Percentiles rank a stretch among this genome's conserved stretches.
These are phyloP conservation scores for Epinotia nisella DNA, from an alignment of 2,888 invertebrate genomes.

Conservation along the genomic window DNA sequence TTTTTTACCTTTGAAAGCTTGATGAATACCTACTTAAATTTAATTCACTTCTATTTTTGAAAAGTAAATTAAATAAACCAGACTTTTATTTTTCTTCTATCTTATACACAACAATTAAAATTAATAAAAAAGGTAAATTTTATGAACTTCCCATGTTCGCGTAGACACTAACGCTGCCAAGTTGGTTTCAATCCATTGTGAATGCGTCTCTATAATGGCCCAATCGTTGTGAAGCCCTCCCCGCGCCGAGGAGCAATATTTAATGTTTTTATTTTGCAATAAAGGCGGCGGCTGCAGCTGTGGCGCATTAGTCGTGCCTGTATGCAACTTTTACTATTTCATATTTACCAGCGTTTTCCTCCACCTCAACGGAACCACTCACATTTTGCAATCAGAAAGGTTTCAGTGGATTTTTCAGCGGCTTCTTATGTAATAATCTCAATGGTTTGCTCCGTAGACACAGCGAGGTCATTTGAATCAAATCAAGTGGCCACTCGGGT, in stretches of 20 bases:
- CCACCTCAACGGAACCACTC: neutral
- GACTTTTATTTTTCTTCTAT: too few relatives aligned
- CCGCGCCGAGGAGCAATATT: slow-evolving; percentile 57
- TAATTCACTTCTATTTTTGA: too few relatives aligned
- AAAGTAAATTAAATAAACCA: too few relatives aligned
- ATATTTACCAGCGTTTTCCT: slow-evolving; percentile 31
- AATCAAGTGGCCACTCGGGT: too few relatives aligned
- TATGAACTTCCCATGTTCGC: too few relatives aligned
- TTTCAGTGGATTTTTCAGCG: neutral
- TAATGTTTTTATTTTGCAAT: slow-evolving; percentile 77
- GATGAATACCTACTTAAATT: too few relatives aligned
- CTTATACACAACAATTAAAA: too few relatives aligned
- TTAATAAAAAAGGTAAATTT: too few relatives aligned
- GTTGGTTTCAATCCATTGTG: slow-evolving; percentile 15
- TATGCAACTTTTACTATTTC: slow-evolving; percentile 48
- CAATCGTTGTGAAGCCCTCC: slow-evolving; percentile 64
- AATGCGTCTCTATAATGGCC: slow-evolving; percentile 48
- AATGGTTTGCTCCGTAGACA: neutral
- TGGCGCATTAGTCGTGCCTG: slow-evolving; percentile 65
- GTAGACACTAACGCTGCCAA: neutral
- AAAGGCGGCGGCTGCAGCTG: slow-evolving; percentile 74
- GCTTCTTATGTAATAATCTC: too few relatives aligned
- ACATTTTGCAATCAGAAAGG: neutral
- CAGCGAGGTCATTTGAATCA: too few relatives aligned
- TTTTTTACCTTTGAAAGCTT: too few relatives aligned